A percentile compares a stretch with the other conserved stretches of the same genome.
These are phyloP conservation scores for Drosophila jambulina DNA, from an alignment of 1,140 invertebrate species.

Conservation along the genomic window DNA sequence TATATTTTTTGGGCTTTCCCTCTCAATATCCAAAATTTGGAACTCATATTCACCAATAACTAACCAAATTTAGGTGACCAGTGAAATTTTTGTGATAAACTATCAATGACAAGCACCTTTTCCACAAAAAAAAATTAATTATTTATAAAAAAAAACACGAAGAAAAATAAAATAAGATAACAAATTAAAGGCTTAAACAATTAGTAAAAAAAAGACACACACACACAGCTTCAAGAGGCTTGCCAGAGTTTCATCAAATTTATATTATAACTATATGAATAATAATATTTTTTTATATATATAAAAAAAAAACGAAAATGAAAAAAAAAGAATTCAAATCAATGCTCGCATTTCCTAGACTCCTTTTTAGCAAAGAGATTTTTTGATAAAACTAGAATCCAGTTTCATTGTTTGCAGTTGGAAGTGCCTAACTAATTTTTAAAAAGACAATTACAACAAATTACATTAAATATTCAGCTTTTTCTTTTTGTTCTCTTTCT, in stretches of 20 bases:
- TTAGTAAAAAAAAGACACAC: conserved; percentile 25
- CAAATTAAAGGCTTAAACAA: conserved; percentile 62
- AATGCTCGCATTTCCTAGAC: conserved; percentile 68
- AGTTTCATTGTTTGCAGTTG: conserved; percentile 61
- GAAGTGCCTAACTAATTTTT: conserved; percentile 67
- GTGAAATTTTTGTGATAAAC: conserved; percentile 76
- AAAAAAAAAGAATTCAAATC: conserved; percentile 23
- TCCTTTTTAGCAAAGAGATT: conserved; percentile 40
- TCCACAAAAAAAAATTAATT: conserved; percentile 43
- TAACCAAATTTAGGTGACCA: conserved; percentile 11
- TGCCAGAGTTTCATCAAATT: conserved; percentile 68
- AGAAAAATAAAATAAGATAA: conserved; percentile 18
- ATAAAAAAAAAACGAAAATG: conserved; percentile 10
- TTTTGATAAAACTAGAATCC: conserved; percentile 27
- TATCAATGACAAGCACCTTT: conserved; percentile 70
- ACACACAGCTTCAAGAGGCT: conserved; percentile 58
- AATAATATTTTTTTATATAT: conserved; percentile 56
- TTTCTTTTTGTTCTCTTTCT: conserved; percentile 31
- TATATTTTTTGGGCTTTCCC: too few species aligned
- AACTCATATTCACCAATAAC: not conserved
- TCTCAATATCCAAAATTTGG: not conserved
- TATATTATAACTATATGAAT: conserved; percentile 45
- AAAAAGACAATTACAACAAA: conserved; percentile 19
- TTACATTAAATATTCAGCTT: conserved; percentile 31
- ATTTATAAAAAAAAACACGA: conserved; percentile 13